These are phyloP conservation scores for Agelastica alni DNA, from an alignment of 2,888 invertebrate species.

Conservation along the genomic window DNA sequence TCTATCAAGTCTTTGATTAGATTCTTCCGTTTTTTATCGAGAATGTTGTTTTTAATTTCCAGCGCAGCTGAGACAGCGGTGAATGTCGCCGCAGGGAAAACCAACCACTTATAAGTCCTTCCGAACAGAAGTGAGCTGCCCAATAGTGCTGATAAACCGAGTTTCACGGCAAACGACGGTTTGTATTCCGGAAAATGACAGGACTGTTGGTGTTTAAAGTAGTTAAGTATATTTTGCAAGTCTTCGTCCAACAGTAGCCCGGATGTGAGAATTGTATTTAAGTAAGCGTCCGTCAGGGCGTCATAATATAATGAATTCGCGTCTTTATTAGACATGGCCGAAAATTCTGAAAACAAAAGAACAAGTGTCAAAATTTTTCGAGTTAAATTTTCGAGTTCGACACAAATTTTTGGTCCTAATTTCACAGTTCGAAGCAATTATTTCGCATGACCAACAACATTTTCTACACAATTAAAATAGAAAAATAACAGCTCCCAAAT, in stretches of 20 bases:
- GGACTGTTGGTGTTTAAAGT: constrained; percentile 25
- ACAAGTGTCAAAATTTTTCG: too few relatives aligned
- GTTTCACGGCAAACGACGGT: neutral
- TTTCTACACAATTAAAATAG: too few relatives aligned
- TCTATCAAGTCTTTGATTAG: constrained; percentile 26
- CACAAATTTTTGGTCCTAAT: too few relatives aligned
- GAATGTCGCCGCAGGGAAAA: constrained; percentile 13
- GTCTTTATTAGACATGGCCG: too few relatives aligned
- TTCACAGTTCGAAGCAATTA: too few relatives aligned
- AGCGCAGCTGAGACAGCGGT: neutral
- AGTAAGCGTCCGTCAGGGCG: too few relatives aligned
- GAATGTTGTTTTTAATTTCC: constrained; percentile 5
- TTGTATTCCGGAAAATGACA: constrained; percentile 11
- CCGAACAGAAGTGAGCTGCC: constrained; percentile 9
- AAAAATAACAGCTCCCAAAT: too few relatives aligned
- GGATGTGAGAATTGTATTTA: constrained; percentile 38
- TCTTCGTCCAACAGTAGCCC: constrained; percentile 42
- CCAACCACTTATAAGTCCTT: constrained; percentile 25
- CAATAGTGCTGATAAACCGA: neutral
- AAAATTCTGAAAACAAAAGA: too few relatives aligned
- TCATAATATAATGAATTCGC: too few relatives aligned
- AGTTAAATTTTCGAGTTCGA: too few relatives aligned
- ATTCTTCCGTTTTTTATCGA: constrained; percentile 15
- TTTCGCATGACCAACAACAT: too few relatives aligned
- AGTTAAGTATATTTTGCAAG: constrained; percentile 37